Evolutionary conservation across 1,140 invertebrate genomes (phyloP).

Genomic region (Drosophila varians): DNA sequence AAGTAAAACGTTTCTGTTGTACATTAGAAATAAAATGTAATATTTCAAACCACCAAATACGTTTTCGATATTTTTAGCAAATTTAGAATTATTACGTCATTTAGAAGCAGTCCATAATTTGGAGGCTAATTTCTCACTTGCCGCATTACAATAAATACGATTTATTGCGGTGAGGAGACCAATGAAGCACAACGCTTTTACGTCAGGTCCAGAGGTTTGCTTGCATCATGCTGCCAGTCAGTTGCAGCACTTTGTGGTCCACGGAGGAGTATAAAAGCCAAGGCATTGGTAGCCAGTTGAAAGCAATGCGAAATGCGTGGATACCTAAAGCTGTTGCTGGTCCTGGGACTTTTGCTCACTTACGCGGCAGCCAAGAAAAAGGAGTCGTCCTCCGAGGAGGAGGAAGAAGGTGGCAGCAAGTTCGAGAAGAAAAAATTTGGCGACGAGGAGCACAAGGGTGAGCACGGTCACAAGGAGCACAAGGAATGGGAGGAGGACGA

Average conservation of each 20-base stretch:
- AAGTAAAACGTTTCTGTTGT: slow-evolving; percentile 45
- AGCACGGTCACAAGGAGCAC: slow-evolving; percentile 86
- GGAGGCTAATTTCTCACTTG: slow-evolving; percentile 38
- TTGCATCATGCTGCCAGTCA: slow-evolving; percentile 50
- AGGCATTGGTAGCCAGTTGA: slow-evolving; percentile 19
- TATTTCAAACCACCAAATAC: slow-evolving; percentile 14
- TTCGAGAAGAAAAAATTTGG: slow-evolving; percentile 84
- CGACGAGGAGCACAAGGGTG: slow-evolving; percentile 85
- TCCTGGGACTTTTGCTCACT: slow-evolving; percentile 66
- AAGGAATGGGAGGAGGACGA: slow-evolving; percentile 83
- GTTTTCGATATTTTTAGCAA: too few relatives aligned
- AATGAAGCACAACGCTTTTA: slow-evolving; percentile 58
- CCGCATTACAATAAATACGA: slow-evolving; percentile 7
- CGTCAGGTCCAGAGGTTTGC: slow-evolving; percentile 35
- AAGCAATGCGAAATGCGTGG: slow-evolving; percentile 50
- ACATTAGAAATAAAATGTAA: slow-evolving; percentile 77
- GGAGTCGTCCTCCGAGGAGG: slow-evolving; percentile 68
- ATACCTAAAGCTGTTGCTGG: slow-evolving; percentile 63
- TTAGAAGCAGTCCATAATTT: not conserved
- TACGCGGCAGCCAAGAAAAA: slow-evolving; percentile 69
- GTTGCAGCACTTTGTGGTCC: slow-evolving; percentile 48
- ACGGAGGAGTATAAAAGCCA: slow-evolving; percentile 56
- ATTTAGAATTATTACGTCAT: not conserved
- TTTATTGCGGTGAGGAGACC: slow-evolving; percentile 13
- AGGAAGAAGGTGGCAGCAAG: slow-evolving; percentile 84